Base-by-base conservation (phyloP, 2,888 invertebrate genomes). In the Ctenicera cuprea region DNA sequence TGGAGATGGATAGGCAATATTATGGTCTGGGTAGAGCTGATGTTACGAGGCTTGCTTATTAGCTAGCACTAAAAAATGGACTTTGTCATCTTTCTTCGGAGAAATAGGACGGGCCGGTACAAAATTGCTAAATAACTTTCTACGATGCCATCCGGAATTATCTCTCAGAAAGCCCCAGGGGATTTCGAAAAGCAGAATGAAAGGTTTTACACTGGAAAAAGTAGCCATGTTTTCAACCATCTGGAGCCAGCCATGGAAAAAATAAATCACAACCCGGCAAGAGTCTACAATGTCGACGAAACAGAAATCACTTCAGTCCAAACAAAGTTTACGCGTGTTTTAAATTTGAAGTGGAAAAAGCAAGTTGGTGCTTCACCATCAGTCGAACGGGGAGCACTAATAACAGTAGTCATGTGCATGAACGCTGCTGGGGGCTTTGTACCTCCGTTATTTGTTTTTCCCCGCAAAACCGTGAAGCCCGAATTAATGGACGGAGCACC, bases 121-220 rank as follows among this genome's bases (percentile, higher is more conserved):
- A 80, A 79, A 82, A 68, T 83, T 81, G 79, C 75, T 82, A 33
- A 78, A 78, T 59, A 71, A 66, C 37, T 83, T 83, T 71, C 74
- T 81, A 57, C 76, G 75, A 52, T 78, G 81, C 62, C 77, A 83
- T 78, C 78, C n/a, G n/a, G n/a, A n/a, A n/a, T n/a, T n/a, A n/a
- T n/a, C n/a, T n/a, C n/a, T n/a, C n/a, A n/a, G n/a, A 37, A 80
- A 45, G 76, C n/a, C n/a, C n/a, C n/a, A n/a, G n/a, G 77, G 77
- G n/a, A 81, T 82, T 61, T 81, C 80, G 43, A 52, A 77, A 18
- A 81, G 78, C 73, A 61, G 81, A 66, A 80, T 80, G n/a, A 78
- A 76, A 69, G 81, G 80, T 7, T 83, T 83, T 69, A 84, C 82
- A 75, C 76, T 78, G 79, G 74, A 77, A 67, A 78, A 81, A 16